Percentiles rank a stretch among this genome's conserved stretches.
phyloP scores from a whole-genome alignment of 2,113 vertebrate species.

The Manacus vitellinus region DNA sequence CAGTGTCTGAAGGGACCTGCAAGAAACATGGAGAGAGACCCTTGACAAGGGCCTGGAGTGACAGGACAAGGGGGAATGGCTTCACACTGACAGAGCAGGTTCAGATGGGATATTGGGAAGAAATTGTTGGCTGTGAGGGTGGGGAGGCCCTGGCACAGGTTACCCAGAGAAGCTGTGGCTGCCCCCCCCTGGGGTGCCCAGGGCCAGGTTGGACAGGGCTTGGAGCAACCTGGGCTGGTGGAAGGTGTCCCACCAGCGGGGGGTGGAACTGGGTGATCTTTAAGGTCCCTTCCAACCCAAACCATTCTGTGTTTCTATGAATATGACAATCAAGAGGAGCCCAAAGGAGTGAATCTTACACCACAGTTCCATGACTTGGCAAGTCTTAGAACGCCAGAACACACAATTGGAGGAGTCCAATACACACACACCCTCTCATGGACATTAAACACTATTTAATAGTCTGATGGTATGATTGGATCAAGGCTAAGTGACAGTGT shows the following conservation, averaged over 20 bases:
- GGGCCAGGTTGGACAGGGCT: neutral
- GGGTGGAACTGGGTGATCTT: rapidly evolving
- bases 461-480: neutral
- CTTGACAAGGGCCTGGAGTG: neutral
- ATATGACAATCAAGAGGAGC: neutral
- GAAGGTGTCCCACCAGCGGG: neutral
- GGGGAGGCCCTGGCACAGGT: neutral
- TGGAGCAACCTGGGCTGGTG: neutral
- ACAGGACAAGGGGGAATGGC: neutral
- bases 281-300: rapidly evolving
- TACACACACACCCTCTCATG: neutral
- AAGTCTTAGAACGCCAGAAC: neutral
- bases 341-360: neutral
- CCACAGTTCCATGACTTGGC: neutral
- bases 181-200: neutral
- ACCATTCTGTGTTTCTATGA: neutral
- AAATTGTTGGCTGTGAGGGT: neutral
- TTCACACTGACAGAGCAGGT: neutral
- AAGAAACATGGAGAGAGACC: neutral
- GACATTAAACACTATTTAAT: neutral
- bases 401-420: neutral
- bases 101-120: neutral
- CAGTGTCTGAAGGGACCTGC: neutral
- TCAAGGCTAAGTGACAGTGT: neutral
- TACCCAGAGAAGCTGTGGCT: neutral